Percentiles rank a stretch among this genome's conserved stretches.
Conservation (phyloP, 2,888 invertebrate genomes). For the Xylophagus ater region DNA sequence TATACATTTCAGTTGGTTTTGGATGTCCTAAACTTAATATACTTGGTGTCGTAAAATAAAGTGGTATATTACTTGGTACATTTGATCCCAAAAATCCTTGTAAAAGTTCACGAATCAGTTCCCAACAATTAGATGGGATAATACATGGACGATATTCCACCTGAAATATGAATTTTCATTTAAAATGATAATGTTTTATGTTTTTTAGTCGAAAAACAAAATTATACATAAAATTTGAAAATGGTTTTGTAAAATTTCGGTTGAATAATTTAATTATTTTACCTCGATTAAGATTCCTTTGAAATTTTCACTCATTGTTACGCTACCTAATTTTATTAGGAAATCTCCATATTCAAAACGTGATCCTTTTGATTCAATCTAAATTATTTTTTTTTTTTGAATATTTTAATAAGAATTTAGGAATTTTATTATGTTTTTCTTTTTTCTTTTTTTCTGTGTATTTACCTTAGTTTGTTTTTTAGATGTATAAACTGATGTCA, state of each 20-base stretch:
- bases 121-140: slow-evolving; percentile 81
- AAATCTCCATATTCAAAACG: slow-evolving; percentile 85
- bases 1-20: slow-evolving; percentile 29
- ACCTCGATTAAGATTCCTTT: slow-evolving; percentile 90
- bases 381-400: slow-evolving; percentile 1
- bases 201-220: too few species aligned
- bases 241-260: too few species aligned
- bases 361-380: slow-evolving; percentile 77
- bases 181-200: too few species aligned
- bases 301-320: slow-evolving; percentile 84
- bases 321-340: slow-evolving; percentile 84
- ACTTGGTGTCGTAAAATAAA: slow-evolving; percentile 41
- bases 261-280: too few species aligned
- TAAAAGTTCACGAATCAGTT: slow-evolving; percentile 79
- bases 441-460: background rate
- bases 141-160: slow-evolving; percentile 88
- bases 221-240: too few species aligned
- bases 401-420: background rate
- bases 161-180: slow-evolving; percentile 39
- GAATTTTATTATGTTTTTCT: too few species aligned
- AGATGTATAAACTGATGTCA: slow-evolving; percentile 75
- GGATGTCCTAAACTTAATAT: slow-evolving; percentile 32
- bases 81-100: slow-evolving; percentile 78
- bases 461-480: slow-evolving; percentile 69
- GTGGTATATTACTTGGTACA: slow-evolving; percentile 61